phyloP scores from a whole-genome alignment of 1,140 invertebrate species.

The Diprion similis region DNA sequence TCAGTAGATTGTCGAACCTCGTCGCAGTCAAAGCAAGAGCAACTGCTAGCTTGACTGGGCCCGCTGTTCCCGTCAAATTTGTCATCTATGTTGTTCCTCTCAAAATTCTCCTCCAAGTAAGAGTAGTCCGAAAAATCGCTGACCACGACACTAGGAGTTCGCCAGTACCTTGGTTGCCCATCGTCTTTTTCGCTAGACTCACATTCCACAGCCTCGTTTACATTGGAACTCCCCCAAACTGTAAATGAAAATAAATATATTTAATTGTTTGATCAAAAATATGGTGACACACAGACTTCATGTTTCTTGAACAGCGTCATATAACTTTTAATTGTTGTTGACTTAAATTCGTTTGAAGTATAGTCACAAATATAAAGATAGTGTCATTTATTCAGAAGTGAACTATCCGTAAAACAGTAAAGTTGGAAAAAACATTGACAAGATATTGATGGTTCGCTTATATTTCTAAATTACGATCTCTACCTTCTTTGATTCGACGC shows the following conservation, averaged over 20 bases:
- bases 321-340: too few species aligned
- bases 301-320: too few species aligned
- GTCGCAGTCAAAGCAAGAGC: constrained; percentile 53
- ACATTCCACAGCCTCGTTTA: constrained; percentile 54
- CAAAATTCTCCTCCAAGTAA: constrained; percentile 52
- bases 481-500: too few species aligned
- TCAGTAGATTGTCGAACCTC: constrained; percentile 46
- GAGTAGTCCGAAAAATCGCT: constrained; percentile 83
- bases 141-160: constrained; percentile 83
- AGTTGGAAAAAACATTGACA: too few species aligned
- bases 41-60: constrained; percentile 51
- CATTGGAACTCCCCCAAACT: constrained; percentile 47
- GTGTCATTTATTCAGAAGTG: too few species aligned
- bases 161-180: constrained; percentile 65
- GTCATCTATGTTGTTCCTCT: constrained; percentile 50
- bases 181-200: constrained; percentile 59
- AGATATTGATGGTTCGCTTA: too few species aligned
- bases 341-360: too few species aligned
- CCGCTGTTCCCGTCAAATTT: constrained; percentile 45
- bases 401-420: too few species aligned
- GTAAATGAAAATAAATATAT: constrained; percentile 29
- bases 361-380: too few species aligned
- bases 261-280: constrained; percentile 28
- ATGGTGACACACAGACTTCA: too few species aligned
- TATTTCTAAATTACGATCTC: too few species aligned